A percentile compares a stretch with the other conserved stretches of the same genome.
phyloP scores from a whole-genome alignment of 2,113 vertebrate genomes.

The Nerophis ophidion region DNA sequence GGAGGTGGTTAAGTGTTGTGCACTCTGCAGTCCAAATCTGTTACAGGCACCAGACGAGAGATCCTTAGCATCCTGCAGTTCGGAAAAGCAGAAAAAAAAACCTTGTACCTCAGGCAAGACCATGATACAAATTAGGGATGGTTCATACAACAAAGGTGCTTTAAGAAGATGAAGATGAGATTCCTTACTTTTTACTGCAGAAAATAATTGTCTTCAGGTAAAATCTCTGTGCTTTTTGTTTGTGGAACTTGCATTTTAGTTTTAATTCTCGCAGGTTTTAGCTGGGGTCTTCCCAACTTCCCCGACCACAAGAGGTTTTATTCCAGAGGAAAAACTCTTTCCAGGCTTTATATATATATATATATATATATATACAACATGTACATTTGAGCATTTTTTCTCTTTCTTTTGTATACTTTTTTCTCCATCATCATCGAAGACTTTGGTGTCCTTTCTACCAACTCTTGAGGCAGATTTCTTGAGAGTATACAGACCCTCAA shows the following conservation, averaged over 20 bases:
- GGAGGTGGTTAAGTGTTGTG: slow-evolving; percentile 34
- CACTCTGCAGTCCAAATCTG: slow-evolving; percentile 60
- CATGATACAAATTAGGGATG: neutral
- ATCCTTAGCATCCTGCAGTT: slow-evolving; percentile 27
- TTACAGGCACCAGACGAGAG: slow-evolving; percentile 49
- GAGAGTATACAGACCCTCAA: neutral
- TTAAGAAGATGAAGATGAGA: neutral
- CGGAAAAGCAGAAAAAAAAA: too few species aligned
- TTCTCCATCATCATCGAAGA: slow-evolving; percentile 6
- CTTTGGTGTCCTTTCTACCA: slow-evolving; percentile 16
- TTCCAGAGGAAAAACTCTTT: too few species aligned
- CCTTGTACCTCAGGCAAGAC: too few species aligned
- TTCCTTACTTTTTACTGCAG: too few species aligned
- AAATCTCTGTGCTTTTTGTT: slow-evolving; percentile 25
- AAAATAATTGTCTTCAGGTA: too few species aligned
- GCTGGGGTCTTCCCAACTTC: too few species aligned
- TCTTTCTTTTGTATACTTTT: neutral
- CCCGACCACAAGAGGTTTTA: too few species aligned
- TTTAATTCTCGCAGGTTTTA: neutral
- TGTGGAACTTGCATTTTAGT: slow-evolving; percentile 36
- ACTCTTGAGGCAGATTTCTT: slow-evolving; percentile 6
- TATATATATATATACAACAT: too few species aligned
- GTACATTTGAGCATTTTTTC: too few species aligned
- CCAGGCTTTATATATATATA: too few species aligned
- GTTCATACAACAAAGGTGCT: neutral